Percentiles rank a stretch among this genome's conserved stretches.
phyloP scores from a whole-genome alignment of 2,888 invertebrate genomes.

The Graphium colonna region DNA sequence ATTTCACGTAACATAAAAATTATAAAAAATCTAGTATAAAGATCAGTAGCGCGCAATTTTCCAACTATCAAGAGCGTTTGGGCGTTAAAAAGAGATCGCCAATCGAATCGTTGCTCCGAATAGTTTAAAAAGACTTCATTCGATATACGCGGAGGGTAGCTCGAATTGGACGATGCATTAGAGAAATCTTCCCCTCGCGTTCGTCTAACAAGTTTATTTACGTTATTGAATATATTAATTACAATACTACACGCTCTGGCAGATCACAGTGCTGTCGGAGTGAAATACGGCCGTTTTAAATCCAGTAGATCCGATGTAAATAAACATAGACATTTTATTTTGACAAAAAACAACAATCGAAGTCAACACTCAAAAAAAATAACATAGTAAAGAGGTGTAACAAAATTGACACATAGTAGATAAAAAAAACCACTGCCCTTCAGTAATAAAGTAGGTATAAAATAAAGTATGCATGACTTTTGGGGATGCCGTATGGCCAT shows the following conservation, averaged over 20 bases:
- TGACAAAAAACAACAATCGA: no score
- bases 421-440: no score
- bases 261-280: not conserved
- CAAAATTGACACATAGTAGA: no score
- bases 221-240: constrained; percentile 51
- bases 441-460: no score
- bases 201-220: constrained; percentile 53
- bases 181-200: constrained; percentile 43
- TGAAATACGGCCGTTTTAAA: constrained; percentile 2
- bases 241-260: constrained; percentile 26
- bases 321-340: no score
- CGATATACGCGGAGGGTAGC: constrained; percentile 66
- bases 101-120: constrained; percentile 67
- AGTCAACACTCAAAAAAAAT: no score
- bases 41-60: no score
- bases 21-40: no score
- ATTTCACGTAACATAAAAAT: no score
- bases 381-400: no score
- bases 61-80: constrained; percentile 32
- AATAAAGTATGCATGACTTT: no score
- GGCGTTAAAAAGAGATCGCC: constrained; percentile 47
- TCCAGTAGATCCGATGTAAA: constrained; percentile 9
- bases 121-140: constrained; percentile 76
- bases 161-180: constrained; percentile 49
- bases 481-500: no score